Conservation (phyloP, 2,888 invertebrate genomes). For the Cremastinae sp. region DNA sequence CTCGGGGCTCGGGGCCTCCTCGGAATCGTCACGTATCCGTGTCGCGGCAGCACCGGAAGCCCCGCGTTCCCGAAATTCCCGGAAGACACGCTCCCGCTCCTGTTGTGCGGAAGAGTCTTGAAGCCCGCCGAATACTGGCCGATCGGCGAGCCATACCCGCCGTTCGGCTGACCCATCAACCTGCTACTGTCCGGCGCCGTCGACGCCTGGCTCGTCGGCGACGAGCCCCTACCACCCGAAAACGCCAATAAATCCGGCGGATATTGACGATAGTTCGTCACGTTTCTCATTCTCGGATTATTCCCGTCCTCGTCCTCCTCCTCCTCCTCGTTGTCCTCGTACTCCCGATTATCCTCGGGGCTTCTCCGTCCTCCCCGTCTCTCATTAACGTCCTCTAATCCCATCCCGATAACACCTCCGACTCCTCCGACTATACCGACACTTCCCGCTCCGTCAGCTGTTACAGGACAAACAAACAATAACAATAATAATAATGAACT, state of each 20-base stretch:
- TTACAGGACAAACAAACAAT: conserved; percentile 72
- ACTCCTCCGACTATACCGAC: conserved; percentile 83
- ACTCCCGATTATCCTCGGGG: conserved; percentile 62
- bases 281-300: conserved; percentile 82
- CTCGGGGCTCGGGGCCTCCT: conserved; percentile 91
- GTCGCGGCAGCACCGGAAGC: conserved; percentile 85
- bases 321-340: conserved; percentile 62
- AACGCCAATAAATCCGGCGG: conserved; percentile 92
- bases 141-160: conserved; percentile 74
- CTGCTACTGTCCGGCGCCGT: conserved; percentile 89
- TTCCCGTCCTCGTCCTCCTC: conserved; percentile 70
- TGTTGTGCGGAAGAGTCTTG: conserved; percentile 90
- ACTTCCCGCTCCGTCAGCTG: conserved; percentile 82
- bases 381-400: conserved; percentile 69
- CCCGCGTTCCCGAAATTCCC: conserved; percentile 81
- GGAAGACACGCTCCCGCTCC: conserved; percentile 67
- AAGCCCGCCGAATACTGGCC: conserved; percentile 83
- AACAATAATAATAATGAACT: conserved; percentile 60
- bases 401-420: conserved; percentile 60
- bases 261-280: conserved; percentile 84
- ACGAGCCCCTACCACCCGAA: conserved; percentile 83
- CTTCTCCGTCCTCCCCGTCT: conserved; percentile 64
- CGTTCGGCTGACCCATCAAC: conserved; percentile 82
- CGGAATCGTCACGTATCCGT: conserved; percentile 93
- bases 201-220: conserved; percentile 87